Percentiles rank a stretch among this genome's conserved stretches.
Conservation (phyloP, 2,888 invertebrate species). For the Pristionchus mayeri region DNA sequence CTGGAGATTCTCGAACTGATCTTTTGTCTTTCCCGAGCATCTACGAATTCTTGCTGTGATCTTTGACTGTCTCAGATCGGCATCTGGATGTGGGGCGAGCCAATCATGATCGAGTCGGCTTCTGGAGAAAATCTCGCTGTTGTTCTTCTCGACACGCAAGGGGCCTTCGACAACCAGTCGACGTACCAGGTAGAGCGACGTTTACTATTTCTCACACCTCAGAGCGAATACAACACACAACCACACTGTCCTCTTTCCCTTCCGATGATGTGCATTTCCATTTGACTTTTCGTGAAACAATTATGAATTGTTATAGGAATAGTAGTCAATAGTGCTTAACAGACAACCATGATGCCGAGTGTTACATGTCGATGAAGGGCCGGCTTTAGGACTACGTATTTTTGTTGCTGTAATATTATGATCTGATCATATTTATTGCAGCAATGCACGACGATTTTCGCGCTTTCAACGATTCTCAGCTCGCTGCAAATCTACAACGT, state of each 20-base stretch:
- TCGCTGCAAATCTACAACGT: slow-evolving; percentile 93
- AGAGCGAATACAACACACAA: too few species aligned
- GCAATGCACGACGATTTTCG: slow-evolving; percentile 97
- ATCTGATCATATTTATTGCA: slow-evolving; percentile 81
- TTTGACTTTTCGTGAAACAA: too few species aligned
- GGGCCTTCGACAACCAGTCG: slow-evolving; percentile 96
- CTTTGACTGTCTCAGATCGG: slow-evolving; percentile 57
- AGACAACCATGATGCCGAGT: too few species aligned
- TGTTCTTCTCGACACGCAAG: slow-evolving; percentile 88
- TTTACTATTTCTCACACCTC: too few species aligned
- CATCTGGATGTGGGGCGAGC: slow-evolving; percentile 77
- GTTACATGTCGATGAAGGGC: too few species aligned
- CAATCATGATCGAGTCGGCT: slow-evolving; percentile 74
- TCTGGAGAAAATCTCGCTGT: slow-evolving; percentile 72
- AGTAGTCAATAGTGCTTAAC: too few species aligned
- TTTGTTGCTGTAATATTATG: neutral
- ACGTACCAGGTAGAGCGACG: slow-evolving; percentile 81
- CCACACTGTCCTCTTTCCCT: too few species aligned
- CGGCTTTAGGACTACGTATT: too few species aligned
- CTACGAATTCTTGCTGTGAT: too few species aligned
- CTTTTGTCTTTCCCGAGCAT: neutral
- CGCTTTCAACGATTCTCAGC: slow-evolving; percentile 96
- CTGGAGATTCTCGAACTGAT: neutral
- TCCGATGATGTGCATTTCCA: too few species aligned
- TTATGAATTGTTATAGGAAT: too few species aligned